Percentiles rank a stretch among this genome's conserved stretches.
phyloP scores from a whole-genome alignment of 2,113 vertebrate genomes.

The Poeciliopsis prolifica region DNA sequence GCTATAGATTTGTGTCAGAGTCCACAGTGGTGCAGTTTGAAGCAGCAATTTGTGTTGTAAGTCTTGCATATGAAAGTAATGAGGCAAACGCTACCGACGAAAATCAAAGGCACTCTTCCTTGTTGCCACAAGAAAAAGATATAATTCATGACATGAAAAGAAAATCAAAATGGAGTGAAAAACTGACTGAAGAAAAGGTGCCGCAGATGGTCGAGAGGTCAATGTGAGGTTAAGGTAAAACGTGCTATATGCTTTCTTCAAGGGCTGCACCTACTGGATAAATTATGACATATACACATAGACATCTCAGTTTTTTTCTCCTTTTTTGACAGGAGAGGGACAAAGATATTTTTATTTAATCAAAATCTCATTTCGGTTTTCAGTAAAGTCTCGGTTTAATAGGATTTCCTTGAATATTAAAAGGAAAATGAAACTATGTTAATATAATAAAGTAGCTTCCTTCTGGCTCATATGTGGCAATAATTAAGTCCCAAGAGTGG shows the following conservation, averaged over 20 bases:
- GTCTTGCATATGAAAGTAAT: not conserved
- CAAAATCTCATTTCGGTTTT: conserved; percentile 50
- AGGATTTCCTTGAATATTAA: conserved; percentile 70
- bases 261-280: conserved; percentile 40
- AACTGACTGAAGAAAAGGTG: not conserved
- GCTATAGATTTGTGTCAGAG: conserved; percentile 12
- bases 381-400: conserved; percentile 46
- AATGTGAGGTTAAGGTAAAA: conserved; percentile 13
- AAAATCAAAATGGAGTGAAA: not conserved
- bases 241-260: conserved; percentile 48
- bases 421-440: conserved; percentile 60
- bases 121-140: conserved; percentile 10
- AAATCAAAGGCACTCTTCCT: conserved; percentile 1
- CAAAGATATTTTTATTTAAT: conserved; percentile 57
- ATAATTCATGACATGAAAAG: conserved; percentile 15
- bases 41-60: not conserved
- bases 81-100: not conserved
- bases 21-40: not conserved
- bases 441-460: conserved; percentile 66
- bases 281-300: conserved; percentile 19
- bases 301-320: not conserved
- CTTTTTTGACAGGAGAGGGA: conserved; percentile 41
- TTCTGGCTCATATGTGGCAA: conserved; percentile 61
- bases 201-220: conserved; percentile 20
- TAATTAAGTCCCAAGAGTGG: conserved; percentile 74